These are phyloP conservation scores for Porites evermanni DNA, from an alignment of 92 coral and sea anemone species.

Conservation along the genomic window DNA sequence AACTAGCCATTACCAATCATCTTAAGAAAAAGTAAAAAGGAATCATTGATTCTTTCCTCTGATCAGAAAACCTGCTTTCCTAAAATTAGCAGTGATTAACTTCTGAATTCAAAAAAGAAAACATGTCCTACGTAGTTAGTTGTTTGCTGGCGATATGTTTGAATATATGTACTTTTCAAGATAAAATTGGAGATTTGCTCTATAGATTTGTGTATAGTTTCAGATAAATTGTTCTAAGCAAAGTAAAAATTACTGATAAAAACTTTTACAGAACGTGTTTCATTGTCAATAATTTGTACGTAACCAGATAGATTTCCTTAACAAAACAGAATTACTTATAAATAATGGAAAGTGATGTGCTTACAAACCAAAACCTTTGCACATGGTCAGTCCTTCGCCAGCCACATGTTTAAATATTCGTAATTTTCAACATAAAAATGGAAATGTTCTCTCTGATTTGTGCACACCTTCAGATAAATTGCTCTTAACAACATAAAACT, in stretches of 20 bases:
- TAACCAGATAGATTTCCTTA: constrained; percentile 26
- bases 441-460: constrained; percentile 22
- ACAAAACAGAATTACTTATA: constrained; percentile 25
- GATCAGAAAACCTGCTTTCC: not conserved
- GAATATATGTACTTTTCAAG: too few relatives aligned
- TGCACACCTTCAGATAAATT: not conserved
- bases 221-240: constrained; percentile 29
- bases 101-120: too few relatives aligned
- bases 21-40: too few relatives aligned
- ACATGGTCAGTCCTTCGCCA: constrained; percentile 18
- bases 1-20: constrained; percentile 11
- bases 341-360: constrained; percentile 24
- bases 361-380: constrained; percentile 19
- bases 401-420: constrained; percentile 24
- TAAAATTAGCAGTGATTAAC: constrained; percentile 6
- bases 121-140: too few relatives aligned
- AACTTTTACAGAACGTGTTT: constrained; percentile 23
- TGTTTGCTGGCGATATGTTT: too few relatives aligned
- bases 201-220: too few relatives aligned
- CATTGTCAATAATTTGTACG: constrained; percentile 23
- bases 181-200: too few relatives aligned
- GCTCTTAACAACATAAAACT: too few relatives aligned
- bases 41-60: too few relatives aligned
- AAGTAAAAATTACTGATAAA: constrained; percentile 30
- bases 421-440: constrained; percentile 22